A percentile compares a stretch with the other conserved stretches of the same genome.
These are phyloP conservation scores for Bruchidius siliquastri DNA, from an alignment of 2,888 invertebrate genomes.

Conservation along the genomic window DNA sequence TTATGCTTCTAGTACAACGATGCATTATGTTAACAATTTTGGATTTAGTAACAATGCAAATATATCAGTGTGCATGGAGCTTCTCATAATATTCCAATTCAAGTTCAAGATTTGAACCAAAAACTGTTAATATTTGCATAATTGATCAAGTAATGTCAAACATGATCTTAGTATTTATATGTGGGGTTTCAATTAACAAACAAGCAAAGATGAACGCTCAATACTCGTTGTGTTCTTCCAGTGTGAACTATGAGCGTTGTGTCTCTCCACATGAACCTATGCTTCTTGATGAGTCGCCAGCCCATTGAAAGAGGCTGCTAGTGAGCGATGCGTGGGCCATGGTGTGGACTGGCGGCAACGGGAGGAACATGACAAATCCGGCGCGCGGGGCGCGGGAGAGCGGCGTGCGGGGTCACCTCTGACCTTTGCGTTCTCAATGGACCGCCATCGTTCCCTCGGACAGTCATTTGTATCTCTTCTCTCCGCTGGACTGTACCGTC, in stretches of 20 bases:
- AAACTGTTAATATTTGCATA: too few species aligned
- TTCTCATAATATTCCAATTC: too few species aligned
- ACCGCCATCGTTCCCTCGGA: constrained; percentile 45
- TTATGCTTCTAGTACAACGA: too few species aligned
- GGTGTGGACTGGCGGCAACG: constrained; percentile 12
- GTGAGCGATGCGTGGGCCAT: neutral
- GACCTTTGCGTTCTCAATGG: constrained; percentile 44
- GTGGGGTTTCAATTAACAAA: too few species aligned
- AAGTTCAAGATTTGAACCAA: too few species aligned
- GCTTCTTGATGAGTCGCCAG: neutral
- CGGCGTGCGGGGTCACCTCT: constrained; percentile 43
- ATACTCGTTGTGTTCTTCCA: too few species aligned
- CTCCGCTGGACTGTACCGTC: constrained; percentile 1
- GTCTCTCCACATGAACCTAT: neutral
- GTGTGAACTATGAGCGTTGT: neutral
- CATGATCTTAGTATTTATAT: too few species aligned
- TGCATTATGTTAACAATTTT: too few species aligned
- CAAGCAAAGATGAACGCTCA: too few species aligned
- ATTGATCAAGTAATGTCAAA: too few species aligned
- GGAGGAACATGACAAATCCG: constrained; percentile 46
- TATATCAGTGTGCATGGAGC: too few species aligned
- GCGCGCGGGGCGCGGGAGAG: constrained; percentile 26
- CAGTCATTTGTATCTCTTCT: constrained; percentile 40
- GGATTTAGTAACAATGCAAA: too few species aligned
- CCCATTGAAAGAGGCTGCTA: neutral